phyloP scores from a whole-genome alignment of 2,888 invertebrate species.

The Mongoloraphidia duomilia region DNA sequence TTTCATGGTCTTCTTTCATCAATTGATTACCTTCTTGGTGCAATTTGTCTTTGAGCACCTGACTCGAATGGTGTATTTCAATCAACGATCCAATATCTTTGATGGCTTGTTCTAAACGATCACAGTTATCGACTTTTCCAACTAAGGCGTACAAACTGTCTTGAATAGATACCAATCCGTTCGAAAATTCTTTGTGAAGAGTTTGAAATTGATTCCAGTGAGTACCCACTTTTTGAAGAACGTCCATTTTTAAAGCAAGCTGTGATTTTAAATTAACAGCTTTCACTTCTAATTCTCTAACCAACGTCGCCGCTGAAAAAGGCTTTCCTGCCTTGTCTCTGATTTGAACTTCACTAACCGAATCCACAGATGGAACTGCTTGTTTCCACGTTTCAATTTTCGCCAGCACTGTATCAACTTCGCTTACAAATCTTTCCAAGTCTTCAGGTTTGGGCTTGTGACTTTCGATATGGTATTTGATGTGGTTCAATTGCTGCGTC shows the following conservation, averaged over 20 bases:
- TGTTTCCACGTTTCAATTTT: slow-evolving; percentile 58
- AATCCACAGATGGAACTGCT: slow-evolving; percentile 51
- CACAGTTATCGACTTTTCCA: slow-evolving; percentile 32
- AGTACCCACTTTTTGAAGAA: slow-evolving; percentile 53
- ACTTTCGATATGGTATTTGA: slow-evolving; percentile 66
- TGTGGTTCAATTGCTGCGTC: slow-evolving; percentile 61
- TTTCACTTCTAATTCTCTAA: slow-evolving; percentile 59
- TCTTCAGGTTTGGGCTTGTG: slow-evolving; percentile 57
- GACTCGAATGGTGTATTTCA: slow-evolving; percentile 41
- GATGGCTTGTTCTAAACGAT: slow-evolving; percentile 33
- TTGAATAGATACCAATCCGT: slow-evolving; percentile 46
- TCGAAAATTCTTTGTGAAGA: slow-evolving; percentile 52
- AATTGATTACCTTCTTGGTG: slow-evolving; percentile 63
- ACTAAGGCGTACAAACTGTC: slow-evolving; percentile 40
- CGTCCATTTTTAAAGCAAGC: slow-evolving; percentile 49
- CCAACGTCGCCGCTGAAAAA: slow-evolving; percentile 53
- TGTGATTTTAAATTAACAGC: slow-evolving; percentile 50
- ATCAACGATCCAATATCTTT: slow-evolving; percentile 36
- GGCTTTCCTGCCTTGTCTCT: slow-evolving; percentile 57
- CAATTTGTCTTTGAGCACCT: slow-evolving; percentile 52
- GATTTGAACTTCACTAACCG: slow-evolving; percentile 49
- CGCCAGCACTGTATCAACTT: slow-evolving; percentile 51
- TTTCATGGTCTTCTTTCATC: slow-evolving; percentile 69
- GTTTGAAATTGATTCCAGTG: slow-evolving; percentile 67
- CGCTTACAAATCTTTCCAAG: slow-evolving; percentile 50